A percentile compares a stretch with the other conserved stretches of the same genome.
Conservation (phyloP, 1,140 invertebrate genomes). For the Caenorhabditis tropicalis region DNA sequence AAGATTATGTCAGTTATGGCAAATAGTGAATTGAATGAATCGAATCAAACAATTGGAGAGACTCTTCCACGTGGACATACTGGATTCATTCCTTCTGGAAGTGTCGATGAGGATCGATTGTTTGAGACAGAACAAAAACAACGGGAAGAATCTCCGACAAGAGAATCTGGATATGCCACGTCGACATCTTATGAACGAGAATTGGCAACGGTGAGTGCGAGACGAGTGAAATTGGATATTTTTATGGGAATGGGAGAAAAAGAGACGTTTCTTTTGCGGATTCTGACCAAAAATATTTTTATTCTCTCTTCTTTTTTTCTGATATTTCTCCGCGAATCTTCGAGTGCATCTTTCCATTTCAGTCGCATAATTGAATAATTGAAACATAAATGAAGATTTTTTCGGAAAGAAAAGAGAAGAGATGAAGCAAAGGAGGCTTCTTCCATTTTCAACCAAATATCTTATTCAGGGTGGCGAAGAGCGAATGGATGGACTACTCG, state of each 20-base stretch:
- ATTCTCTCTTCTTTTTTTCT: not conserved
- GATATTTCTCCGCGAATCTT: conserved; percentile 7
- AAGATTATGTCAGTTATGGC: conserved; percentile 67
- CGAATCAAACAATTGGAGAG: conserved; percentile 58
- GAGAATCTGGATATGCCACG: conserved; percentile 55
- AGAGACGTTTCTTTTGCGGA: conserved; percentile 1
- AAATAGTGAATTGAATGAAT: conserved; percentile 67
- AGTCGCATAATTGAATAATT: conserved; percentile 39
- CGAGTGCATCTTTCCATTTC: conserved; percentile 25
- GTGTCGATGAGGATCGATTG: conserved; percentile 32
- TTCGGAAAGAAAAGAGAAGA: not conserved
- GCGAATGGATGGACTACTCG: conserved; percentile 31
- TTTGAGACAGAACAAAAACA: conserved; percentile 45
- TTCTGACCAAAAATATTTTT: not conserved
- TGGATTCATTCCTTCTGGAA: conserved; percentile 4
- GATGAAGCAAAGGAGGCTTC: not conserved
- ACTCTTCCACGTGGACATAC: conserved; percentile 65
- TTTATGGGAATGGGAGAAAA: not conserved
- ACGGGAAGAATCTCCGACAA: conserved; percentile 53
- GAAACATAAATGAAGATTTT: conserved; percentile 22
- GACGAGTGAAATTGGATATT: conserved; percentile 11
- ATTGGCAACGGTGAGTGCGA: conserved; percentile 19
- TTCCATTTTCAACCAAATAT: conserved; percentile 33
- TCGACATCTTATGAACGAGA: conserved; percentile 52
- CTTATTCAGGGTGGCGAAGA: conserved; percentile 35